Evolutionary conservation across 1,140 invertebrate species (phyloP).

Genomic region (Caenorhabditis brenneri): DNA sequence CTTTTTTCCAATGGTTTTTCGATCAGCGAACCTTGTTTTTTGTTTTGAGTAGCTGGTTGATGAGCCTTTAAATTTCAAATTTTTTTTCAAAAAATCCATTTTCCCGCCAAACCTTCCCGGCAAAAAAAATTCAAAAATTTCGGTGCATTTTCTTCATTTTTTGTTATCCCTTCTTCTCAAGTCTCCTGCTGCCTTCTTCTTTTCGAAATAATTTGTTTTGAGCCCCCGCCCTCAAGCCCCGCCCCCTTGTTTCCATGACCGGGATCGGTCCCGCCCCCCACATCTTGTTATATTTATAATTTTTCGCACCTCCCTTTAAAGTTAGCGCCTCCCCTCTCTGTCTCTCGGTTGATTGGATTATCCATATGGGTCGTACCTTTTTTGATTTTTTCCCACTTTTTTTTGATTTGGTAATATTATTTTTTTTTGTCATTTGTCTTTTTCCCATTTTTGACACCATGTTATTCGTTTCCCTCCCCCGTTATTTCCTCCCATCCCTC

Average conservation of each 20-base stretch:
- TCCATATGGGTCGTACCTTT: constrained; percentile 28
- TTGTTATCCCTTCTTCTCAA: too few species aligned
- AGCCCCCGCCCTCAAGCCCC: not conserved
- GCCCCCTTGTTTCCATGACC: not conserved
- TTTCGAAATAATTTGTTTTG: not conserved
- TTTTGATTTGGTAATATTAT: constrained; percentile 39
- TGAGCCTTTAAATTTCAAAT: too few species aligned
- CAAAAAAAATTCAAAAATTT: too few species aligned
- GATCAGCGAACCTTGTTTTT: not conserved
- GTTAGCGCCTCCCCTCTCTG: too few species aligned
- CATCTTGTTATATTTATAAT: constrained; percentile 32
- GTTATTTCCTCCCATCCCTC: not conserved
- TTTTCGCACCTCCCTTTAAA: not conserved
- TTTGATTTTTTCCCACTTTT: not conserved
- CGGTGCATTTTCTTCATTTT: too few species aligned
- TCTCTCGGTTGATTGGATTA: constrained; percentile 25
- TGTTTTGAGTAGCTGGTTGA: not conserved
- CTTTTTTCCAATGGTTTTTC: too few species aligned
- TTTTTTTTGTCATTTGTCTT: not conserved
- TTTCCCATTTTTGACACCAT: too few species aligned
- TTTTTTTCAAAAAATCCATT: too few species aligned
- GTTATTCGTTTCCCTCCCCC: too few species aligned
- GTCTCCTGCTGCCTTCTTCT: constrained; percentile 13
- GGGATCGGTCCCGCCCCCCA: too few species aligned
- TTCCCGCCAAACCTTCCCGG: too few species aligned